Evolutionary conservation across 2,113 vertebrate genomes (phyloP).

Genomic region (Leptocoma aspasia): DNA sequence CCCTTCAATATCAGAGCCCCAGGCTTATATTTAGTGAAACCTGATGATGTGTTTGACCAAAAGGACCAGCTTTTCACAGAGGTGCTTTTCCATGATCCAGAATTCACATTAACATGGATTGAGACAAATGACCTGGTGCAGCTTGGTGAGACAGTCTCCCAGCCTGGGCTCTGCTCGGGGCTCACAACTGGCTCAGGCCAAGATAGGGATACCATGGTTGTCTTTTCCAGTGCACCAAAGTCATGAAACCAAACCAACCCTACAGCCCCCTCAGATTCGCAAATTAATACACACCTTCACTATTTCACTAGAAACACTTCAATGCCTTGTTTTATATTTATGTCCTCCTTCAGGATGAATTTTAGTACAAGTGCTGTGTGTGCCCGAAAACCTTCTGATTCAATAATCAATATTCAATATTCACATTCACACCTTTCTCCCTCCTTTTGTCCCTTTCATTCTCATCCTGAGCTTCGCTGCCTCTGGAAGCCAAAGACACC

Average conservation of each 20-base stretch:
- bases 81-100: background rate
- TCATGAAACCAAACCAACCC: background rate
- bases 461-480: background rate
- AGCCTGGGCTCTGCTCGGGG: background rate
- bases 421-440: background rate
- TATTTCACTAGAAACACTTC: background rate
- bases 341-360: background rate
- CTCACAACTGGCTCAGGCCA: background rate
- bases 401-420: accelerated
- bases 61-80: background rate
- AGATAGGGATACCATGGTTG: accelerated
- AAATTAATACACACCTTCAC: background rate
- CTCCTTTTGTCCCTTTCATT: background rate
- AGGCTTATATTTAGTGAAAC: background rate
- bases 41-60: background rate
- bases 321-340: background rate
- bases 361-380: background rate
- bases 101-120: background rate
- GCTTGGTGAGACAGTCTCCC: background rate
- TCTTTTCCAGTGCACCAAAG: background rate
- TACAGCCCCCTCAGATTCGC: background rate
- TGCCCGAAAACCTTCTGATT: background rate
- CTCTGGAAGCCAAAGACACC: background rate
- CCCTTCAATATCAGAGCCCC: background rate
- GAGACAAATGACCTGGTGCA: background rate